These are phyloP conservation scores for Caerostris extrusa DNA, from an alignment of 1,140 invertebrate genomes.

Conservation along the genomic window DNA sequence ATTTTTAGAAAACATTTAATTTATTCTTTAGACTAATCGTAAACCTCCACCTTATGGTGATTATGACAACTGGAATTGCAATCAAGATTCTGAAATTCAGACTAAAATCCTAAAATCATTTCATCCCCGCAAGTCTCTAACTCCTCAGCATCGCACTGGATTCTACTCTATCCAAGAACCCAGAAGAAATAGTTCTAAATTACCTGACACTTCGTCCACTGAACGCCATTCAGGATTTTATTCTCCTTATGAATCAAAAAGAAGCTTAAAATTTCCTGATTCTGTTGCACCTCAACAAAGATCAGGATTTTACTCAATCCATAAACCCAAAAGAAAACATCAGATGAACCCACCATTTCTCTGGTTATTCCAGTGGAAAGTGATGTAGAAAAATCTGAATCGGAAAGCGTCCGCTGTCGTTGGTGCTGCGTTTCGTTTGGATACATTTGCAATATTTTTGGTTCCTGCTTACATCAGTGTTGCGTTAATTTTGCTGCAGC, in stretches of 20 bases:
- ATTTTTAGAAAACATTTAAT: not conserved
- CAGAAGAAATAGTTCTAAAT: not conserved
- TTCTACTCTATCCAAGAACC: conserved; percentile 46
- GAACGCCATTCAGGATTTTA: not conserved
- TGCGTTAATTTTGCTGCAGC: conserved; percentile 47
- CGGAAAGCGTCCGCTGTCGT: not conserved
- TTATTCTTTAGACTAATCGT: conserved; percentile 3
- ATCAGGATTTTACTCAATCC: conserved; percentile 55
- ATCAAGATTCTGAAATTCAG: not conserved
- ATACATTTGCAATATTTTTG: not conserved
- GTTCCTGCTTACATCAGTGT: conserved; percentile 7
- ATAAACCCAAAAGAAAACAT: conserved; percentile 6
- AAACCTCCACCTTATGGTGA: conserved; percentile 59
- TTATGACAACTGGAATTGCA: conserved; percentile 56
- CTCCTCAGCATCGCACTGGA: conserved; percentile 13
- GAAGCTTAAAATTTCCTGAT: not conserved
- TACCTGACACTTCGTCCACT: not conserved
- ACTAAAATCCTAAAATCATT: not conserved
- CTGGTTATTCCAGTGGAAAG: not conserved
- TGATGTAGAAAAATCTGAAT: not conserved
- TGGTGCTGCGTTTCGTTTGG: not conserved
- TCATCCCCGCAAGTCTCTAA: not conserved
- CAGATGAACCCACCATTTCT: not conserved
- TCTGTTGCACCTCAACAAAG: not conserved
- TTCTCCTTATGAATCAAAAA: conserved; percentile 13